These are phyloP conservation scores for Hydropsyche betteni DNA, from an alignment of 2,888 invertebrate species.

Conservation along the genomic window DNA sequence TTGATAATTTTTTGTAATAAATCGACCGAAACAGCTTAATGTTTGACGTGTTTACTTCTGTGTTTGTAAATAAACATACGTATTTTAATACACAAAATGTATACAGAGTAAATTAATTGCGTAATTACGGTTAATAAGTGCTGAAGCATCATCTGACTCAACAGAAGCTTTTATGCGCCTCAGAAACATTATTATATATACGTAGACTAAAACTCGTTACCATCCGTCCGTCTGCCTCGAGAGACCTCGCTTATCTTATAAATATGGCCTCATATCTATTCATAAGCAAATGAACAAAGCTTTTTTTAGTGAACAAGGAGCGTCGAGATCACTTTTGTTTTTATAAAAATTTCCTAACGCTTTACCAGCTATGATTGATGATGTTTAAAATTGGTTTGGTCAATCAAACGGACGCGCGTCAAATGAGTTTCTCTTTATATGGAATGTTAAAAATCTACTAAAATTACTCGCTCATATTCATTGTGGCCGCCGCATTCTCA, in stretches of 20 bases:
- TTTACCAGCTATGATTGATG: conserved; percentile 49
- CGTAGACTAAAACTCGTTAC: conserved; percentile 35
- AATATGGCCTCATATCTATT: conserved; percentile 39
- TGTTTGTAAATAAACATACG: no score
- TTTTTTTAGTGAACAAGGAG: conserved; percentile 24
- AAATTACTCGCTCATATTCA: not conserved
- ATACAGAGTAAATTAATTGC: conserved; percentile 2
- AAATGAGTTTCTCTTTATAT: conserved; percentile 49
- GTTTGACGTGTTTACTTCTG: no score
- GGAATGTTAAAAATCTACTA: conserved; percentile 40
- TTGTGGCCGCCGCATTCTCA: no score
- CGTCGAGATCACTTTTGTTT: conserved; percentile 49
- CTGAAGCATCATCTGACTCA: conserved; percentile 7
- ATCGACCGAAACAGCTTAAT: not conserved
- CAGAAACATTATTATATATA: conserved; percentile 14
- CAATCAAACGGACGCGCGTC: conserved; percentile 49
- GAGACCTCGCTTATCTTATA: conserved; percentile 37
- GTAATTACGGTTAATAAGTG: conserved; percentile 17
- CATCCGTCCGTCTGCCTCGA: conserved; percentile 28
- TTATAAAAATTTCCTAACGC: conserved; percentile 50
- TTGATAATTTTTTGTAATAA: not conserved
- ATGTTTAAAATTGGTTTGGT: conserved; percentile 51
- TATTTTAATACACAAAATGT: no score
- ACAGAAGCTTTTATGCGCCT: conserved; percentile 32
- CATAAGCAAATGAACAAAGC: conserved; percentile 46